A percentile compares a stretch with the other conserved stretches of the same genome.
Evolutionary conservation across 1,140 invertebrate genomes (phyloP).

Genomic region (Ceratina calcarata): DNA sequence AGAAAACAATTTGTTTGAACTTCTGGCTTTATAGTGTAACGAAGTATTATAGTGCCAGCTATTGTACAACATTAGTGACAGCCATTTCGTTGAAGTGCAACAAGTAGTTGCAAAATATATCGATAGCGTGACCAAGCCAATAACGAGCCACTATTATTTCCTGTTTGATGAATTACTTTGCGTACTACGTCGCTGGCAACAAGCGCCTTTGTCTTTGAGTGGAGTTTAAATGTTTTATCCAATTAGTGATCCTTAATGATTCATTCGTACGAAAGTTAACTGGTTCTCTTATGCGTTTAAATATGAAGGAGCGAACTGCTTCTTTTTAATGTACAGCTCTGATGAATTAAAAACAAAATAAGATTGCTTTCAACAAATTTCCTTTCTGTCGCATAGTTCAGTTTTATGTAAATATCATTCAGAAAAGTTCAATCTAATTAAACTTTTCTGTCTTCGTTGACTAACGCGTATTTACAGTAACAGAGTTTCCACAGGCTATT

Average conservation of each 20-base stretch:
- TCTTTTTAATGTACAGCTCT: too few species aligned
- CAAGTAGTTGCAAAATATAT: conserved; percentile 60
- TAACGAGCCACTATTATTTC: conserved; percentile 27
- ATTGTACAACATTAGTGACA: conserved; percentile 39
- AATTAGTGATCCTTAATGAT: too few species aligned
- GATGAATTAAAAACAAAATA: too few species aligned
- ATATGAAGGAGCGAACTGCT: too few species aligned
- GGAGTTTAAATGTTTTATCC: too few species aligned
- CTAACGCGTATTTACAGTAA: neutral
- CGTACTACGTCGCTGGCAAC: too few species aligned
- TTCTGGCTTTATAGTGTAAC: neutral
- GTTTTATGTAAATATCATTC: neutral
- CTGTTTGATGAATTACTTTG: neutral
- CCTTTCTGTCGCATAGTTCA: neutral
- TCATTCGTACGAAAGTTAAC: too few species aligned
- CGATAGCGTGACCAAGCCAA: conserved; percentile 26
- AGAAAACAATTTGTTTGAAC: neutral
- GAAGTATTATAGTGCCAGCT: neutral
- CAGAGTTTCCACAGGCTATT: neutral
- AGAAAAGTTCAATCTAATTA: neutral
- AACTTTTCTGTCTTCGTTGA: neutral
- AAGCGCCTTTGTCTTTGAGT: too few species aligned
- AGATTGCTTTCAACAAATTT: neutral
- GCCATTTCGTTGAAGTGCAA: conserved; percentile 48
- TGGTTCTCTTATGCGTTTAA: too few species aligned